Conservation (phyloP, 2,888 invertebrate species). For the Phoenoteleia sp. region DNA sequence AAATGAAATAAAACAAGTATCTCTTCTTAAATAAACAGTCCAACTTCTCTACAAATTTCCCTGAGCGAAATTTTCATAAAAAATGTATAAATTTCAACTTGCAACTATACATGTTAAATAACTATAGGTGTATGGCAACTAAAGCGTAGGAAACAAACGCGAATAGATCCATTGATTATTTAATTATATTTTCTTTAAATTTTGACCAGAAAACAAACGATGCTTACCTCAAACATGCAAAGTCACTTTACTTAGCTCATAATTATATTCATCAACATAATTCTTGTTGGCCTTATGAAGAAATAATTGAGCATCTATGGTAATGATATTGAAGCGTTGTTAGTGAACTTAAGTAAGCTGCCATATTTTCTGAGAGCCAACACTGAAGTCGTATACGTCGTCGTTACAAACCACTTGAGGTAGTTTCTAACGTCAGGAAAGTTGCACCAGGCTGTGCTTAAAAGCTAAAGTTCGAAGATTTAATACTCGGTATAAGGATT, state of each 20-base stretch:
- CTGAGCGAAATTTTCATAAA: no score
- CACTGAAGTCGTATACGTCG: constrained; percentile 56
- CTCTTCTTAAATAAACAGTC: no score
- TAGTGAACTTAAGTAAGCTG: constrained; percentile 52
- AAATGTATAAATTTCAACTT: no score
- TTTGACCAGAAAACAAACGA: no score
- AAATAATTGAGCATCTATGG: constrained; percentile 50
- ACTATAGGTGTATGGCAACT: no score
- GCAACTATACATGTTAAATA: no score
- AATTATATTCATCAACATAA: constrained; percentile 14
- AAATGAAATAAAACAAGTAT: no score
- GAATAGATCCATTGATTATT: no score
- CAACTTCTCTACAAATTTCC: no score
- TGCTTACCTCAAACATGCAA: no score
- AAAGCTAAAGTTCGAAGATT: constrained; percentile 62
- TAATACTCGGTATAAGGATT: constrained; percentile 52
- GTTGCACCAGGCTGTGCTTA: constrained; percentile 56
- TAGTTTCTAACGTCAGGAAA: constrained; percentile 59
- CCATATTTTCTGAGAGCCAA: constrained; percentile 51
- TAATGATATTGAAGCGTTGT: constrained; percentile 58
- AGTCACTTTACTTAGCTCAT: not conserved
- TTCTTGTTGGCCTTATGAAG: constrained; percentile 18
- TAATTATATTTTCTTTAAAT: no score
- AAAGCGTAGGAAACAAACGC: no score
- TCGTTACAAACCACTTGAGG: constrained; percentile 66